Percentiles rank a stretch among this genome's conserved stretches.
phyloP scores from a whole-genome alignment of 1,140 invertebrate species.

The Bombus ignitus region DNA sequence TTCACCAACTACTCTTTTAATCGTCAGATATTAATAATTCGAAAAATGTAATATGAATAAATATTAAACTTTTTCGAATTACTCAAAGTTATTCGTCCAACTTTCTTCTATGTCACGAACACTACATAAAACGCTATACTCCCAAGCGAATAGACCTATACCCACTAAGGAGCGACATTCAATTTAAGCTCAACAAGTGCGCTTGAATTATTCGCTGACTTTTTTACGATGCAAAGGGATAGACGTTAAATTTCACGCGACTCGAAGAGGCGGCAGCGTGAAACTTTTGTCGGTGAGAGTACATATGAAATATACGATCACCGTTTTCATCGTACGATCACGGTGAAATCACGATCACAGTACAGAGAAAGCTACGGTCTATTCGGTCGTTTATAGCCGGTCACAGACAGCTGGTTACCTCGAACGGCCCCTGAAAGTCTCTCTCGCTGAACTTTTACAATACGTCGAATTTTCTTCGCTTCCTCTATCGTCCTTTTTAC shows the following conservation, averaged over 20 bases:
- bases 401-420: conserved; percentile 59
- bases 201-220: not conserved
- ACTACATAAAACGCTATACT: not conserved
- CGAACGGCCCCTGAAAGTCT: not conserved
- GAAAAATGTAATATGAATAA: too few species aligned
- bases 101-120: not conserved
- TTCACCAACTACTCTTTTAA: too few species aligned
- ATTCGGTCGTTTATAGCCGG: conserved; percentile 58
- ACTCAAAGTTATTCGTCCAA: not conserved
- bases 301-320: conserved; percentile 63
- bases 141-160: not conserved
- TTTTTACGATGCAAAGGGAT: not conserved
- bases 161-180: not conserved
- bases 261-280: not conserved
- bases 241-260: conserved; percentile 1
- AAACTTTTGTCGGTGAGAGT: conserved; percentile 41
- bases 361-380: conserved; percentile 65
- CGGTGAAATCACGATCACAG: conserved; percentile 64
- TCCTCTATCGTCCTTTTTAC: conserved; percentile 60
- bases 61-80: too few species aligned
- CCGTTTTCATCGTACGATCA: conserved; percentile 61
- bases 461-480: not conserved
- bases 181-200: conserved; percentile 11
- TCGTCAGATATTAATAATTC: too few species aligned
- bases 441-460: conserved; percentile 51